Conservation (phyloP, 2,888 invertebrate genomes). For the Dryadula phaetusa region DNA sequence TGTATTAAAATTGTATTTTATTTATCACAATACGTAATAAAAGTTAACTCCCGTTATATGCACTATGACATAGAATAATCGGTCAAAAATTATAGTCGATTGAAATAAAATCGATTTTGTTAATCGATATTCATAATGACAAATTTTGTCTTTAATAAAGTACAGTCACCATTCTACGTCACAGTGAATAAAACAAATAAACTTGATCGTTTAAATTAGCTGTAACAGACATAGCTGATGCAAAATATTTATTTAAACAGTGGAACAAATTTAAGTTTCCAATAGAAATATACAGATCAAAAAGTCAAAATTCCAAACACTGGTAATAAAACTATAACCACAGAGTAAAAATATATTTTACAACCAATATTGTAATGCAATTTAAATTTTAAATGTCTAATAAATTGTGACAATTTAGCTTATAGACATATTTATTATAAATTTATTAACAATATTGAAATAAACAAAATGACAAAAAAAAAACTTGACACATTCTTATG, state of each 20-base stretch:
- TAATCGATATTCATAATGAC: not conserved
- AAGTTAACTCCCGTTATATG: slow-evolving; percentile 7
- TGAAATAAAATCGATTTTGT: slow-evolving; percentile 1
- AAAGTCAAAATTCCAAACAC: slow-evolving; percentile 13
- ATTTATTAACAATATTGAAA: too few relatives aligned
- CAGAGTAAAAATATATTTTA: not conserved
- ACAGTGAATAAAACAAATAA: not conserved
- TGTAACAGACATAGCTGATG: not conserved
- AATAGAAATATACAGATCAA: slow-evolving; percentile 21
- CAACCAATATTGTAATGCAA: not conserved
- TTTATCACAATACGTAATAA: slow-evolving; percentile 30
- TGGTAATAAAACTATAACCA: slow-evolving; percentile 3
- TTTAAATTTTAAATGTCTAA: not conserved
- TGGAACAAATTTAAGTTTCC: slow-evolving; percentile 5
- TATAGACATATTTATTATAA: too few relatives aligned
- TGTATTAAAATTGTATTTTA: slow-evolving; percentile 33
- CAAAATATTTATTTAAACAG: slow-evolving; percentile 5
- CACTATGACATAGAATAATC: slow-evolving; percentile 3
- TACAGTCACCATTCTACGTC: not conserved
- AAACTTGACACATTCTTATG: not conserved
- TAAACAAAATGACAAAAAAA: not conserved
- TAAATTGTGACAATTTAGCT: too few relatives aligned
- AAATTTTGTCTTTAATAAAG: not conserved
- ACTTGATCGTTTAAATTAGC: slow-evolving; percentile 4
- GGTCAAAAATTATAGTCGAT: not conserved